Evolutionary conservation across 2,113 vertebrate species (phyloP).

Genomic region (Callaeas wilsoni): DNA sequence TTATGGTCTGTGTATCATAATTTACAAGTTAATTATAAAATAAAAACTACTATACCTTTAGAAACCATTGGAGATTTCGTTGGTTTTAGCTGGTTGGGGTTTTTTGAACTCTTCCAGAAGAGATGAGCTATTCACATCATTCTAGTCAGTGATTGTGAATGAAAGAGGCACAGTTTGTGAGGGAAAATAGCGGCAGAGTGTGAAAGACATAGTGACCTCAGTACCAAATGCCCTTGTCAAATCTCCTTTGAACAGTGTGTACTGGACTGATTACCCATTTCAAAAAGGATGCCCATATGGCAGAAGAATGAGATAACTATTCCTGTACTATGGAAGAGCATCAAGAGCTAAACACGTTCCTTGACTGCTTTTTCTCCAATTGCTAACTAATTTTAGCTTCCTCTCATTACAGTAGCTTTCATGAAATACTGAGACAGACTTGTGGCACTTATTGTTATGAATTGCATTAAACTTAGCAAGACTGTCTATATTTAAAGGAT

Average conservation of each 20-base stretch:
- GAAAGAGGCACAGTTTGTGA: background rate
- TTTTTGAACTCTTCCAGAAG: background rate
- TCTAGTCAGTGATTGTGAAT: background rate
- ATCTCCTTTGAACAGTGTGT: background rate
- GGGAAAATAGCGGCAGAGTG: background rate
- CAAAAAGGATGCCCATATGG: background rate
- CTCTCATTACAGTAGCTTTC: background rate
- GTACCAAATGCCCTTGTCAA: background rate
- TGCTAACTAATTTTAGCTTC: background rate
- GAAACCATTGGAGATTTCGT: background rate
- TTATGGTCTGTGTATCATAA: background rate
- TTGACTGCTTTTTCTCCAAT: background rate
- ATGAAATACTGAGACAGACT: background rate
- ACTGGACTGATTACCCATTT: background rate
- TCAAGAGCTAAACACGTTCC: background rate
- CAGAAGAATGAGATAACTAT: background rate
- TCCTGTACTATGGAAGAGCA: background rate
- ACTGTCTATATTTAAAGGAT: background rate
- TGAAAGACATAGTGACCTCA: background rate
- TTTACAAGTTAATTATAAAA: background rate
- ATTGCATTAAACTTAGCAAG: background rate
- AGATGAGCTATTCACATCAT: background rate
- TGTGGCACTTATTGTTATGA: background rate
- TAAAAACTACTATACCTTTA: background rate
- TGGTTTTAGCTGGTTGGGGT: background rate